These are phyloP conservation scores for Thyatira batis DNA, from an alignment of 2,888 invertebrate genomes.

Conservation along the genomic window DNA sequence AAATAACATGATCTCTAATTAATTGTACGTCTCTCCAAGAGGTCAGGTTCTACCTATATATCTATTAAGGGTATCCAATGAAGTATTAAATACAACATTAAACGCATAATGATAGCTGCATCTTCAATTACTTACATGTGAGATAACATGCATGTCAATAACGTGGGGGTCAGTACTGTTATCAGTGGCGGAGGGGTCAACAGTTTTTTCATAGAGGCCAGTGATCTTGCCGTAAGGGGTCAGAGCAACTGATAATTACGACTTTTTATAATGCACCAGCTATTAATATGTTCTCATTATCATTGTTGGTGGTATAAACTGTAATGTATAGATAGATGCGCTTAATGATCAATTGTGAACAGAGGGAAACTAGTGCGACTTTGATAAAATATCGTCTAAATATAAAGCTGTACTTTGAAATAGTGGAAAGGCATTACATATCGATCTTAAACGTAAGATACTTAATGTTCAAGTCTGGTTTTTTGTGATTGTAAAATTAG, in stretches of 20 bases:
- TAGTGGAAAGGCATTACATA: neutral
- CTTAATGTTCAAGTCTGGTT: too few species aligned
- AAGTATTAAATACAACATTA: neutral
- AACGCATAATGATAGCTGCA: neutral
- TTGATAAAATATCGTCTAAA: neutral
- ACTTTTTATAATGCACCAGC: constrained; percentile 18
- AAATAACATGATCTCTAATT: too few species aligned
- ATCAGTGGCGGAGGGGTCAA: constrained; percentile 28
- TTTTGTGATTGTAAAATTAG: too few species aligned
- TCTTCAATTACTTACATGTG: constrained; percentile 27
- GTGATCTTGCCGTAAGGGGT: constrained; percentile 29
- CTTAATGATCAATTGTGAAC: neutral
- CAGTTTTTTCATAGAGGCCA: constrained; percentile 32
- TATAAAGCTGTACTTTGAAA: neutral
- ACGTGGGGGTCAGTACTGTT: constrained; percentile 32
- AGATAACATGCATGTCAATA: constrained; percentile 25
- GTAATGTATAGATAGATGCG: neutral
- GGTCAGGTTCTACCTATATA: too few species aligned
- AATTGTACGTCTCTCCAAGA: too few species aligned
- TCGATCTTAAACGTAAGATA: too few species aligned
- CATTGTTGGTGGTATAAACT: neutral
- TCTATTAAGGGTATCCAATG: neutral
- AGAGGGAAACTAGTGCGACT: neutral
- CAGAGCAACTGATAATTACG: constrained; percentile 25
- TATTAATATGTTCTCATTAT: neutral